Percentiles rank a stretch among this genome's conserved stretches.
Conservation (phyloP, 1,140 invertebrate genomes). For the Zaprionus gabonicus region DNA sequence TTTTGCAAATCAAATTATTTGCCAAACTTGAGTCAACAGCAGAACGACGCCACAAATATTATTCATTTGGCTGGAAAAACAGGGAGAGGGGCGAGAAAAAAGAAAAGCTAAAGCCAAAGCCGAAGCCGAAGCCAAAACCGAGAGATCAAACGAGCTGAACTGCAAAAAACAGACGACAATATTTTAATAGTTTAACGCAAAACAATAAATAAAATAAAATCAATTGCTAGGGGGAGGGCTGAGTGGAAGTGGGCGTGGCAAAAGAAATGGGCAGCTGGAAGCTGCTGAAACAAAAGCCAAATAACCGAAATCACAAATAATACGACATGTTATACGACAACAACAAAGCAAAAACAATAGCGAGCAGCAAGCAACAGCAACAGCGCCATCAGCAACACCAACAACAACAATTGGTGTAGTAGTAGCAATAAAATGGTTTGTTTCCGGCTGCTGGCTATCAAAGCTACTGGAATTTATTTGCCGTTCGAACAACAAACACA, state of each 20-base stretch:
- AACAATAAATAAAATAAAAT: constrained; percentile 83
- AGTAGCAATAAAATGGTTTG: constrained; percentile 80
- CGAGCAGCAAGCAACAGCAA: constrained; percentile 34
- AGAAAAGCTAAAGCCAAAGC: constrained; percentile 19
- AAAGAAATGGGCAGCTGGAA: constrained; percentile 35
- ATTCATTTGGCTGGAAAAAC: constrained; percentile 52
- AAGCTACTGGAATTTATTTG: constrained; percentile 79
- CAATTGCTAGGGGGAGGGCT: constrained; percentile 48
- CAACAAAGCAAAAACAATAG: constrained; percentile 46
- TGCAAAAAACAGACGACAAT: constrained; percentile 68
- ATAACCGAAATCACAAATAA: constrained; percentile 71
- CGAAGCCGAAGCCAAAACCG: background rate
- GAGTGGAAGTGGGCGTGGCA: background rate
- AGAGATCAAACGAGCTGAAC: constrained; percentile 41
- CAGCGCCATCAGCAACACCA: constrained; percentile 55
- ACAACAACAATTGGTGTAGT: constrained; percentile 55
- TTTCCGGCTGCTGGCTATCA: constrained; percentile 76
- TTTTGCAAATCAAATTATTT: constrained; percentile 82
- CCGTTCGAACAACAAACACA: constrained; percentile 70
- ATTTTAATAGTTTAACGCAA: constrained; percentile 83
- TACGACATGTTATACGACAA: constrained; percentile 75
- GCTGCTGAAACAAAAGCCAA: constrained; percentile 69
- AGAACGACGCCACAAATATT: constrained; percentile 78
- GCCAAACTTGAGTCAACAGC: constrained; percentile 82
- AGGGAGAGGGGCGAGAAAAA: constrained; percentile 35